These are phyloP conservation scores for Psettodes erumei DNA, from an alignment of 2,113 vertebrate species.

Conservation along the genomic window DNA sequence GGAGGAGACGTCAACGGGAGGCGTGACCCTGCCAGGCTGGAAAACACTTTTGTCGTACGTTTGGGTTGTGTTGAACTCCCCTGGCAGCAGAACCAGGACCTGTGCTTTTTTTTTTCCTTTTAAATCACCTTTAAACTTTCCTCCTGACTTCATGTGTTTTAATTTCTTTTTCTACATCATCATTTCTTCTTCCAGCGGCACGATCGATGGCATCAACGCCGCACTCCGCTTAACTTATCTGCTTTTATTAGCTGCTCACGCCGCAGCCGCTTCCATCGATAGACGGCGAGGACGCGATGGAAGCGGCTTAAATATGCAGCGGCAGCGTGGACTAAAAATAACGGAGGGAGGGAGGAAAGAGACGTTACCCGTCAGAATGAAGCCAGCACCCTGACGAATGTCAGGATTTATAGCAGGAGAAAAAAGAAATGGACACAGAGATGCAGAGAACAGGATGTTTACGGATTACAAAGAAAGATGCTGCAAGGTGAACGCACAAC, in stretches of 20 bases:
- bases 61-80: too few relatives aligned
- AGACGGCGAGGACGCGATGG: too few relatives aligned
- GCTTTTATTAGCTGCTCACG: slow-evolving; percentile 40
- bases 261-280: slow-evolving; percentile 60
- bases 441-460: neutral
- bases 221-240: slow-evolving; percentile 26
- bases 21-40: too few relatives aligned
- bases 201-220: slow-evolving; percentile 41
- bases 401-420: neutral
- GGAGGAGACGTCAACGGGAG: too few relatives aligned
- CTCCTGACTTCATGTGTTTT: too few relatives aligned
- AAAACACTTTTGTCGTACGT: too few relatives aligned
- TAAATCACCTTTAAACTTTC: too few relatives aligned
- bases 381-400: slow-evolving; percentile 42
- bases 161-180: too few relatives aligned
- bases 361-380: slow-evolving; percentile 29
- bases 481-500: neutral
- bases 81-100: too few relatives aligned
- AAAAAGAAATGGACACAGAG: neutral
- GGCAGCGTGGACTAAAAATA: slow-evolving; percentile 62
- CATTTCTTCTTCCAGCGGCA: too few relatives aligned
- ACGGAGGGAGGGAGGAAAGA: slow-evolving; percentile 11
- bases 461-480: neutral
- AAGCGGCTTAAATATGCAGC: slow-evolving; percentile 46
- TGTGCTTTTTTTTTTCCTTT: too few relatives aligned